Percentiles rank a stretch among this genome's conserved stretches.
These are phyloP conservation scores for Saimiri boliviensis DNA, from an alignment of 2,113 vertebrate species.

Conservation along the genomic window DNA sequence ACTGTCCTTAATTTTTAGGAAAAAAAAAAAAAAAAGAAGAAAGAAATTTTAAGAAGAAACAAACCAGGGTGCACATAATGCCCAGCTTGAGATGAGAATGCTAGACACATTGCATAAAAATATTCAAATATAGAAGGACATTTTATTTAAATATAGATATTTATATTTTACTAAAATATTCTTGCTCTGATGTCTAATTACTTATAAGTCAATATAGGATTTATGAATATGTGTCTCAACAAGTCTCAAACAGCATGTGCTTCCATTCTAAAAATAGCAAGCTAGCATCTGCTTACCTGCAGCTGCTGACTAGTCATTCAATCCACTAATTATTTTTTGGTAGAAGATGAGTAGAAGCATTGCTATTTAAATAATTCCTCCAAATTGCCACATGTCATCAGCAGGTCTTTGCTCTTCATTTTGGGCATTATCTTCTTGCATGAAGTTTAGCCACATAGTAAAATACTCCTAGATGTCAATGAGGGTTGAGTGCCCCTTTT, in stretches of 20 bases:
- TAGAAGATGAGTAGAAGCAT: constrained; percentile 19
- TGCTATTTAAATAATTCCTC: constrained; percentile 44
- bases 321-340: constrained; percentile 41
- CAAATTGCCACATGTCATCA: not conserved
- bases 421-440: not conserved
- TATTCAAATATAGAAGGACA: not conserved
- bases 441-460: not conserved
- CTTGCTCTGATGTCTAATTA: not conserved
- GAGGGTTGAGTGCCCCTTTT: not conserved
- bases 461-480: constrained; percentile 2
- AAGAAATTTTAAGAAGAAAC: not conserved
- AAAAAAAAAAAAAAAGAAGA: not conserved
- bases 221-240: constrained; percentile 20
- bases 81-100: constrained; percentile 1
- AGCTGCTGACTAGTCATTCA: constrained; percentile 43
- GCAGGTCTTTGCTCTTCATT: not conserved
- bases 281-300: constrained; percentile 33
- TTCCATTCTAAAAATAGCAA: constrained; percentile 57
- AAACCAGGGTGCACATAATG: not conserved
- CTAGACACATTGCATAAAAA: not conserved
- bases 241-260: not conserved
- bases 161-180: constrained; percentile 44
- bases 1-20: not conserved
- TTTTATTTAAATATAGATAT: constrained; percentile 30
- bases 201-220: not conserved